phyloP scores from a whole-genome alignment of 2,113 vertebrate genomes.

The Etheostoma spectabile region DNA sequence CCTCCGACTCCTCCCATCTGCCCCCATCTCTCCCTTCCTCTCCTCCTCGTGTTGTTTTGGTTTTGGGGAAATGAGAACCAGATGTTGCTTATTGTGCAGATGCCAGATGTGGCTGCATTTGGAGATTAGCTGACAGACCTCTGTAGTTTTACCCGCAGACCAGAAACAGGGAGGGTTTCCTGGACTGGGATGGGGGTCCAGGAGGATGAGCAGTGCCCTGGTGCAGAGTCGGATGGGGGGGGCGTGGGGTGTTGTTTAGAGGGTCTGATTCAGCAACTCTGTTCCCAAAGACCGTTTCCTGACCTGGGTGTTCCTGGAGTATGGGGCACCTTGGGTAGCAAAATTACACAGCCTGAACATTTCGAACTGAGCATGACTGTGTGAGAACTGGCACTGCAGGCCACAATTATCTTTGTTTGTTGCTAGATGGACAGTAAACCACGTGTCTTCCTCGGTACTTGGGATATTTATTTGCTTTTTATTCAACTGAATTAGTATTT shows the following conservation, averaged over 20 bases:
- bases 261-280: slow-evolving; percentile 78
- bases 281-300: slow-evolving; percentile 70
- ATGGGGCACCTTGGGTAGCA: slow-evolving; percentile 24
- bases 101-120: slow-evolving; percentile 18
- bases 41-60: slow-evolving; percentile 81
- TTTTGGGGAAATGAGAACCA: slow-evolving; percentile 84
- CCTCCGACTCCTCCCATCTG: slow-evolving; percentile 16
- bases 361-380: slow-evolving; percentile 32
- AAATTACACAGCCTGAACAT: slow-evolving; percentile 26
- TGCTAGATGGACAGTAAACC: slow-evolving; percentile 17
- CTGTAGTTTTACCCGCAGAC: slow-evolving; percentile 52
- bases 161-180: slow-evolving; percentile 46
- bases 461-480: neutral
- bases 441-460: neutral
- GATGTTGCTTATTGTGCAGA: slow-evolving; percentile 85
- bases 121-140: slow-evolving; percentile 50
- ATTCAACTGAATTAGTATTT: neutral
- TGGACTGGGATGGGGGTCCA: slow-evolving; percentile 42
- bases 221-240: slow-evolving; percentile 20
- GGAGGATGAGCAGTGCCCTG: slow-evolving; percentile 38
- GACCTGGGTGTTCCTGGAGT: slow-evolving; percentile 53
- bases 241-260: slow-evolving; percentile 28
- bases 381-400: slow-evolving; percentile 15
- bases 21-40: slow-evolving; percentile 43
- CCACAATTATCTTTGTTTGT: slow-evolving; percentile 48